These are phyloP conservation scores for Pseudococcus viburni DNA, from an alignment of 2,888 invertebrate genomes.

Conservation along the genomic window DNA sequence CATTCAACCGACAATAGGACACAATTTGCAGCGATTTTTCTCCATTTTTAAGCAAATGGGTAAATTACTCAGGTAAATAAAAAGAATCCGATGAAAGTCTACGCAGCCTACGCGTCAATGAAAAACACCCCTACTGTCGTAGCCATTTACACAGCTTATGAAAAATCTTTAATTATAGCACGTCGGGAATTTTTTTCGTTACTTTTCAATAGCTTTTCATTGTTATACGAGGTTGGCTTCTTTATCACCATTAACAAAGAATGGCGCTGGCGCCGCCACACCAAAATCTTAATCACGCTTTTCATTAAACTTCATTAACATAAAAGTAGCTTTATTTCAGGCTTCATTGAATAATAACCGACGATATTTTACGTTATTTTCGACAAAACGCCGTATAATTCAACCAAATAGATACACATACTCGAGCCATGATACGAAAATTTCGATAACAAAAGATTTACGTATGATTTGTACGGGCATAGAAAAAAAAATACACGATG, in stretches of 20 bases:
- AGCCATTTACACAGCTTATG: not conserved
- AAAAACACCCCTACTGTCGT: not conserved
- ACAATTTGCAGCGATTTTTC: not conserved
- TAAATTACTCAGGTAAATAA: not conserved
- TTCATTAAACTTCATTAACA: slow-evolving; percentile 17
- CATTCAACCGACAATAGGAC: no score
- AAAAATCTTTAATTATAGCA: slow-evolving; percentile 13
- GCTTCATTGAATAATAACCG: not conserved
- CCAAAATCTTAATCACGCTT: slow-evolving; percentile 7
- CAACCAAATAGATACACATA: not conserved
- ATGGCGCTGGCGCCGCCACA: not conserved
- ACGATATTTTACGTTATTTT: not conserved
- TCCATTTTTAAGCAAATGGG: not conserved
- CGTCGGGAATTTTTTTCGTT: not conserved
- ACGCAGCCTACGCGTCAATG: not conserved
- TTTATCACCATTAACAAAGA: slow-evolving; percentile 19
- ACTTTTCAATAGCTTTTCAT: slow-evolving; percentile 15
- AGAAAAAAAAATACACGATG: not conserved
- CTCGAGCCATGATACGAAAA: not conserved
- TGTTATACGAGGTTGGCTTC: slow-evolving; percentile 2
- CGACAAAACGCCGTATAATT: not conserved
- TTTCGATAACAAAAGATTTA: not conserved
- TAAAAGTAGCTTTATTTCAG: not conserved
- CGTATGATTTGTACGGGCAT: not conserved
- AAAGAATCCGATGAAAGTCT: not conserved